phyloP scores from a whole-genome alignment of 2,888 invertebrate species.

The Dicyrtoma fusca region DNA sequence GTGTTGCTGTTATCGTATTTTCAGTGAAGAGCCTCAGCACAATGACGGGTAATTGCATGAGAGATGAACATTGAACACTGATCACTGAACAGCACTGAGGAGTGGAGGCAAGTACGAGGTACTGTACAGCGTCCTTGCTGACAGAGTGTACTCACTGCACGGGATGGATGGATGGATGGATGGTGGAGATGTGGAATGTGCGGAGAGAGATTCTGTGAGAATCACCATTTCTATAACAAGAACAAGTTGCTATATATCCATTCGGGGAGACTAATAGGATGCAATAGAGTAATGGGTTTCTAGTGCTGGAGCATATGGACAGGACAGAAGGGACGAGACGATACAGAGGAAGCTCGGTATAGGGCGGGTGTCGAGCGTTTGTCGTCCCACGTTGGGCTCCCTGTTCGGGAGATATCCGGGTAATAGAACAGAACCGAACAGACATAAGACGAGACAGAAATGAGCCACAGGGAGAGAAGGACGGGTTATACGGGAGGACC shows the following conservation, averaged over 20 bases:
- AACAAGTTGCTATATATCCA: background rate
- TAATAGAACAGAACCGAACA: background rate
- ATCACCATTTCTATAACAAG: background rate
- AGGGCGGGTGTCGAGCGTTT: background rate
- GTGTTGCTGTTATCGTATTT: constrained; percentile 25
- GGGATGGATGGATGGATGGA: background rate
- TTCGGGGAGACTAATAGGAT: constrained; percentile 6
- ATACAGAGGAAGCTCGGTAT: background rate
- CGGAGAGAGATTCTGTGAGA: background rate
- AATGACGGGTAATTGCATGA: constrained; percentile 26
- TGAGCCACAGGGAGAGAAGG: constrained; percentile 10
- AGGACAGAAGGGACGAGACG: constrained; percentile 2
- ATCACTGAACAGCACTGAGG: too few relatives aligned
- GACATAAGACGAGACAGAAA: background rate
- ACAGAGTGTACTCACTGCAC: background rate
- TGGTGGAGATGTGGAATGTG: constrained; percentile 2
- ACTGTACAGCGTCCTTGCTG: too few relatives aligned
- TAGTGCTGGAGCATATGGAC: constrained; percentile 7
- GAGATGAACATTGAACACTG: constrained; percentile 12
- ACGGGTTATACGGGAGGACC: too few relatives aligned
- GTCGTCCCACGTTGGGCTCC: background rate
- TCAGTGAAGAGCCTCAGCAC: constrained; percentile 27
- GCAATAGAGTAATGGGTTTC: constrained; percentile 6
- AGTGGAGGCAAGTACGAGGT: too few relatives aligned
- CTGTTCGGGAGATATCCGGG: background rate